These are phyloP conservation scores for Alethe castanea DNA, from an alignment of 2,113 vertebrate species.

Conservation along the genomic window DNA sequence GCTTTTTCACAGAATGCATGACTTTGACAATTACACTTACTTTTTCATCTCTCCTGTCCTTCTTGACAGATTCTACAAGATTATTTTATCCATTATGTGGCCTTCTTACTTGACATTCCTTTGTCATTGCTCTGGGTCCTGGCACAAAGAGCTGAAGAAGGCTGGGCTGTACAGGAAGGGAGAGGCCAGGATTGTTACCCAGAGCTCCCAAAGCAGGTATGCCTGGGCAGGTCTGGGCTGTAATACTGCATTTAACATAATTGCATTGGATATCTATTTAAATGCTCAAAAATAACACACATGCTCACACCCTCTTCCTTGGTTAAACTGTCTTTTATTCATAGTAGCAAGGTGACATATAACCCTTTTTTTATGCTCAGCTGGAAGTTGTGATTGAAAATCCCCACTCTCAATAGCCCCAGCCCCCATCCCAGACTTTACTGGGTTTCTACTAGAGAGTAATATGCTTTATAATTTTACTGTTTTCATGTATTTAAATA, in stretches of 20 bases:
- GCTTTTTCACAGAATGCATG: neutral
- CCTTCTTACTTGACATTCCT: neutral
- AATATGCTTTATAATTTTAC: neutral
- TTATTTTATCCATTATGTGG: neutral
- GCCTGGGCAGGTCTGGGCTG: neutral
- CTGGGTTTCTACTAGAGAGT: neutral
- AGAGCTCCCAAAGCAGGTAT: neutral
- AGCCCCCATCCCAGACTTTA: neutral
- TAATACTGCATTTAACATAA: neutral
- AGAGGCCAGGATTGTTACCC: neutral
- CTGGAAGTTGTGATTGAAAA: neutral
- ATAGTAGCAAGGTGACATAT: neutral
- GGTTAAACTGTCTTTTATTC: neutral
- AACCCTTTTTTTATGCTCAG: neutral
- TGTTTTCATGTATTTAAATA: neutral
- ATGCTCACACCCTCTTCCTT: neutral
- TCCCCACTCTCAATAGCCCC: fast-evolving
- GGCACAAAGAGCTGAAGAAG: neutral
- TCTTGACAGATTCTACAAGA: neutral
- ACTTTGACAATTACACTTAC: neutral
- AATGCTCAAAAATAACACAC: neutral
- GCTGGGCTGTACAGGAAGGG: neutral
- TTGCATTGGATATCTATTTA: neutral
- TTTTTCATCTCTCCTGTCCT: neutral
- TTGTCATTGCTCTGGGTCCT: neutral